A percentile compares a stretch with the other conserved stretches of the same genome.
phyloP scores from a whole-genome alignment of 2,113 vertebrate species.

The Nibea coibor region DNA sequence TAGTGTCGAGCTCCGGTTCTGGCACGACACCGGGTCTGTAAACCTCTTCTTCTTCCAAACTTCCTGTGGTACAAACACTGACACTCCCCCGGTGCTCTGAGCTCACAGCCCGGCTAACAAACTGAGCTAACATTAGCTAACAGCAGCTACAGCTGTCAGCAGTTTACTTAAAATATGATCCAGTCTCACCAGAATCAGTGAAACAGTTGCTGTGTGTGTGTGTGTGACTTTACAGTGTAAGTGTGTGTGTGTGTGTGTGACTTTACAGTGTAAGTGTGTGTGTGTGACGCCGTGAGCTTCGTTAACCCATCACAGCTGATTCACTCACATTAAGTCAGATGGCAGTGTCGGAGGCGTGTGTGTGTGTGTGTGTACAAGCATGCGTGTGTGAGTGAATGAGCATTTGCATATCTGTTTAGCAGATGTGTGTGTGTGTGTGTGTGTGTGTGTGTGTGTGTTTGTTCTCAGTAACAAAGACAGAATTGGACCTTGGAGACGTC shows the following conservation, averaged over 20 bases:
- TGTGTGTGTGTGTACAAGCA: neutral
- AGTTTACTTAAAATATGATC: no score
- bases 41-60: no score
- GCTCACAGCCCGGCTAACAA: no score
- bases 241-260: neutral
- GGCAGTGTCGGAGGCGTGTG: neutral
- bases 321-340: conserved; percentile 25
- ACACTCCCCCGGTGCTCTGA: no score
- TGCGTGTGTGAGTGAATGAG: neutral
- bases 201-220: neutral
- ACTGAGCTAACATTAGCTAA: no score
- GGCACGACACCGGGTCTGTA: no score
- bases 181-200: no score
- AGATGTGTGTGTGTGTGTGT: conserved; percentile 9
- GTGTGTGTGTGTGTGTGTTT: conserved; percentile 9
- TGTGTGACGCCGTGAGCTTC: neutral
- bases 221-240: no score
- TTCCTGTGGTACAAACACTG: no score
- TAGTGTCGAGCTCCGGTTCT: no score
- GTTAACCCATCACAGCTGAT: conserved; percentile 21
- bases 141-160: no score
- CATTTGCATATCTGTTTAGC: neutral
- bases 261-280: neutral
- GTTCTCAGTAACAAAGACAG: conserved; percentile 13
- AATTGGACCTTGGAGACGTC: conserved; percentile 41